A percentile compares a stretch with the other conserved stretches of the same genome.
Conservation (phyloP, 2,888 invertebrate genomes). For the Eilema sororculum region DNA sequence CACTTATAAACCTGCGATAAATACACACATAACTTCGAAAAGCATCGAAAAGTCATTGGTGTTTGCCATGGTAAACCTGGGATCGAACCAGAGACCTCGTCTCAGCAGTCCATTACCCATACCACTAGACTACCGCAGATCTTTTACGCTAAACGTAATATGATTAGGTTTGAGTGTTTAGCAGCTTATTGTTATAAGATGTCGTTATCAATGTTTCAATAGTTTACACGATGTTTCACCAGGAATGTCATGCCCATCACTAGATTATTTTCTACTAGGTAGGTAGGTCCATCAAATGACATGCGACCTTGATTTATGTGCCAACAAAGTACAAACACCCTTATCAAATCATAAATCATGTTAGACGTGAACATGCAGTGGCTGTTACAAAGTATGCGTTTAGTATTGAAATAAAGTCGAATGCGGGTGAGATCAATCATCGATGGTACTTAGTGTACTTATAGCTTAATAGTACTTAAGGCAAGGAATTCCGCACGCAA, state of each 20-base stretch:
- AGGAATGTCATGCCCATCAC: not conserved
- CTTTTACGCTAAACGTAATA: too few relatives aligned
- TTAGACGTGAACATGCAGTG: constrained; percentile 14
- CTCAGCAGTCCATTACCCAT: too few relatives aligned
- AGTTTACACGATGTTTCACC: not conserved
- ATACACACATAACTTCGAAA: too few relatives aligned
- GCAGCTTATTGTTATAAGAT: not conserved
- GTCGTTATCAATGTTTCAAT: not conserved
- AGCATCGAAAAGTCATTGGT: too few relatives aligned
- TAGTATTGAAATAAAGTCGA: constrained; percentile 23
- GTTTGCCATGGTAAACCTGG: too few relatives aligned
- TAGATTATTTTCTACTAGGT: not conserved
- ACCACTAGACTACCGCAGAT: too few relatives aligned
- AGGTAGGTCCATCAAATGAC: not conserved
- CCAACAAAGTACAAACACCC: not conserved
- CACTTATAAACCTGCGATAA: too few relatives aligned
- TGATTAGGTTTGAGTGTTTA: too few relatives aligned
- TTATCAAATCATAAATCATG: constrained; percentile 6
- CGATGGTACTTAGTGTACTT: not conserved
- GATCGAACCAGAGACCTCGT: too few relatives aligned
- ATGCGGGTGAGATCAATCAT: constrained; percentile 46
- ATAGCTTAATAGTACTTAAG: not conserved
- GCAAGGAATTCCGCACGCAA: not conserved
- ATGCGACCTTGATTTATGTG: constrained; percentile 13
- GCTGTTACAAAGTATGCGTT: constrained; percentile 8